A percentile compares a stretch with the other conserved stretches of the same genome.
phyloP scores from a whole-genome alignment of 2,888 invertebrate species.

The Meloe dianella region DNA sequence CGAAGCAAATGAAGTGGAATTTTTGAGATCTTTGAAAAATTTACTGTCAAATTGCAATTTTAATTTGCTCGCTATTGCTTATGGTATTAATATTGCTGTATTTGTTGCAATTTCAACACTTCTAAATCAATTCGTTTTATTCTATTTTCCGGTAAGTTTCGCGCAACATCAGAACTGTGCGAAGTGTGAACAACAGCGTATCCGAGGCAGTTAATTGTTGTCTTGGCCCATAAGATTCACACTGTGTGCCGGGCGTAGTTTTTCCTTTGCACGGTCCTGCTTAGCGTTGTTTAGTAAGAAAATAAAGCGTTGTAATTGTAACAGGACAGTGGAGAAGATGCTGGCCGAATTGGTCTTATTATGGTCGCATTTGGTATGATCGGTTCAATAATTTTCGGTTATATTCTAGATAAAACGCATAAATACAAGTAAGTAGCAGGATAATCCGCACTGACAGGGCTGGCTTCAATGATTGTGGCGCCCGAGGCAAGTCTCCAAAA shows the following conservation, averaged over 20 bases:
- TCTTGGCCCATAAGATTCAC: no score
- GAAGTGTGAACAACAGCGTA: no score
- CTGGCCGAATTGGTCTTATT: constrained; percentile 86
- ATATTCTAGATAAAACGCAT: constrained; percentile 89
- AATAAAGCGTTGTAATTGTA: not conserved
- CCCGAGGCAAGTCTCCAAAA: no score
- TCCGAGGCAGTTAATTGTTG: no score
- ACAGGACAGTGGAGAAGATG: constrained; percentile 71
- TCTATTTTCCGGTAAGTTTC: constrained; percentile 76
- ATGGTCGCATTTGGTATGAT: constrained; percentile 89
- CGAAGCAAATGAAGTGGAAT: constrained; percentile 62
- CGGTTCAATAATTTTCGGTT: constrained; percentile 86
- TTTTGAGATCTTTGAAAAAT: constrained; percentile 72
- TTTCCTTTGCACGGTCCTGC: no score
- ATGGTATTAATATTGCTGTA: constrained; percentile 91
- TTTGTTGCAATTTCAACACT: constrained; percentile 95
- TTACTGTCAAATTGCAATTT: constrained; percentile 80
- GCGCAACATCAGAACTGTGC: no score
- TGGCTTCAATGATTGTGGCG: no score
- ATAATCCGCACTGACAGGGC: no score
- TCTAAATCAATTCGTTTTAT: constrained; percentile 83
- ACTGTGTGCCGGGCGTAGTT: no score
- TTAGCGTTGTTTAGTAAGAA: no score
- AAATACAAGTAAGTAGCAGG: constrained; percentile 74
- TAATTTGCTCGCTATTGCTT: constrained; percentile 78